Evolutionary conservation across 2,113 vertebrate species (phyloP), one percentile per base, ranked within the genome.

Genomic region (Cichladusa arquata): DNA sequence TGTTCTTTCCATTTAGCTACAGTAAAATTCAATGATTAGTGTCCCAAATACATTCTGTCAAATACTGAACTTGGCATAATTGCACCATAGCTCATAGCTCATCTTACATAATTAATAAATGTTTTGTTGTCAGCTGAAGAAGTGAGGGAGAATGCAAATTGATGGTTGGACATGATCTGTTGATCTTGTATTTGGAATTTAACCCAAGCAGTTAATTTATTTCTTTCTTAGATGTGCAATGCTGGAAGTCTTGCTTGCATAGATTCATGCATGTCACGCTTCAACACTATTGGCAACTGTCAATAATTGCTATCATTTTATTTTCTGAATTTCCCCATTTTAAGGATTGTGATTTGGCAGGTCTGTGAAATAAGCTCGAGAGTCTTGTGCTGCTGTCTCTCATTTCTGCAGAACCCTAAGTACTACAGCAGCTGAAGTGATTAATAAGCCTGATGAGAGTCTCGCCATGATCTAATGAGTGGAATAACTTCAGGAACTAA

Each of bases 41-140:
- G 31, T 60, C 48, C 71, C 50, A 94, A 89, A 93, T 45, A 44
- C 42, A 71, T 92, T 67, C 53, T 87, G 61, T 92, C 62, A 89
- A 91, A 77, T 61, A 38, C 42, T 80, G 90, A 90, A 74, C 25
- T 74, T 86, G 86, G 26, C 26, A 86, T 73, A 96, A 94, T 73
- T 92, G 15, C 48, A 61, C 38, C 15, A 45, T 71, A 50, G 33
- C 29, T 85, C 44, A 66, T 61, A 45, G 18, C 7, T 90, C 5
- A 1, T 80, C 40, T 64, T 76, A 60, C 23, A 51, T 54, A 71
- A 42, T 50, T 94, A 89, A 67, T 81, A 94, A 91, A 82, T 90
- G 8, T 34, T 66, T 80, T 61, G 36, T 61, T 91, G 28, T 62
- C 88, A 93, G 38, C 25, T 92, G 67, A 79, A 95, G 62, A 78